These are phyloP conservation scores for Orthonevra nobilis DNA, from an alignment of 2,888 invertebrate genomes.

Conservation along the genomic window DNA sequence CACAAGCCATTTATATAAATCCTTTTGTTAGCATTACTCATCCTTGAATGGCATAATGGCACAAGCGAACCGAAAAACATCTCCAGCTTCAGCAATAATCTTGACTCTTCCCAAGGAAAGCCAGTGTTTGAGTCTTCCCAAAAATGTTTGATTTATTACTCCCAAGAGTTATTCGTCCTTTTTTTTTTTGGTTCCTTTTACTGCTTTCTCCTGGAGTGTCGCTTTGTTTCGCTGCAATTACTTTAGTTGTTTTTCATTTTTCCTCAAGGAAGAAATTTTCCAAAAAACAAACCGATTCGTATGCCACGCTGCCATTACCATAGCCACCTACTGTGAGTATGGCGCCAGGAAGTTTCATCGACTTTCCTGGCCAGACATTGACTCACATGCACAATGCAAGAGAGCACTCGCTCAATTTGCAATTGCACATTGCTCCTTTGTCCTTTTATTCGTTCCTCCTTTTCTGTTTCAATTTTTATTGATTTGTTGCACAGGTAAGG, in stretches of 20 bases:
- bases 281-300: slow-evolving; percentile 33
- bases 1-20: slow-evolving; percentile 62
- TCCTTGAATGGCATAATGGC: slow-evolving; percentile 47
- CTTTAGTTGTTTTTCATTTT: too few relatives aligned
- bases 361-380: slow-evolving; percentile 61
- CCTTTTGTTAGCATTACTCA: slow-evolving; percentile 53
- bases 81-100: slow-evolving; percentile 53
- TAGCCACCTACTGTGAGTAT: slow-evolving; percentile 61
- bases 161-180: slow-evolving; percentile 43
- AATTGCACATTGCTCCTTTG: slow-evolving; percentile 55
- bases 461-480: slow-evolving; percentile 12
- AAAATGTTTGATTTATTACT: slow-evolving; percentile 66
- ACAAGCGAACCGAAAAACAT: slow-evolving; percentile 31
- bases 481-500: slow-evolving; percentile 51
- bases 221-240: slow-evolving; percentile 8
- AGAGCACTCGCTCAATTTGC: slow-evolving; percentile 58
- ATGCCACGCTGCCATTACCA: slow-evolving; percentile 30
- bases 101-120: slow-evolving; percentile 50
- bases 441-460: slow-evolving; percentile 5
- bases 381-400: slow-evolving; percentile 28
- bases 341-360: slow-evolving; percentile 70
- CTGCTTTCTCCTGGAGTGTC: not conserved
- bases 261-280: slow-evolving; percentile 46
- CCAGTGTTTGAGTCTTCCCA: slow-evolving; percentile 56
- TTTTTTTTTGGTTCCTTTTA: slow-evolving; percentile 5